Percentiles rank a stretch among this genome's conserved stretches.
Evolutionary conservation across 2,113 vertebrate species (phyloP).

Genomic region (Campylomormyrus tamandua): DNA sequence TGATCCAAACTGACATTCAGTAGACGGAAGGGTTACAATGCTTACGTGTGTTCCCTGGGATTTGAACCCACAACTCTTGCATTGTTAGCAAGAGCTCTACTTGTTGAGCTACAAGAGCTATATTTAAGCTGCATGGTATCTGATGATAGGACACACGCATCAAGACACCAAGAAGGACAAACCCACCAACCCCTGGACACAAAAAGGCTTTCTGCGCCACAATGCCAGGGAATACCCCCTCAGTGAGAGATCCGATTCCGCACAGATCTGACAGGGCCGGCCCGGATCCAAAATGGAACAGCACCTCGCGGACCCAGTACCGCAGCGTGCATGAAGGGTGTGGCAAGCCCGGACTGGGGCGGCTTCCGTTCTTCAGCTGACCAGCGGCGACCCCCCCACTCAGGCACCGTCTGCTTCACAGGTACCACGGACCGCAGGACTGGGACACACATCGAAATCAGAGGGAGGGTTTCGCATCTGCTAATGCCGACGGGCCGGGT

Average conservation of each 20-base stretch:
- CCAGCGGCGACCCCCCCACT: neutral
- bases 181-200: neutral
- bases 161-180: neutral
- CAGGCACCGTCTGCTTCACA: neutral
- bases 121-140: neutral
- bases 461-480: neutral
- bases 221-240: neutral
- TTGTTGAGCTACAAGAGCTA: neutral
- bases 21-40: neutral
- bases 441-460: neutral
- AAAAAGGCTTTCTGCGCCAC: neutral
- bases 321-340: neutral
- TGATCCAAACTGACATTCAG: neutral
- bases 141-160: neutral
- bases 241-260: neutral
- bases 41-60: neutral
- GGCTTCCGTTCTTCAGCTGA: neutral
- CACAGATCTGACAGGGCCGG: neutral
- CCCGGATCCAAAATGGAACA: neutral
- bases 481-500: neutral
- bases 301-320: neutral
- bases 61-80: neutral
- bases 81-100: neutral
- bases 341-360: neutral
- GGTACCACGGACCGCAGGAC: neutral